Evolutionary conservation across 1,140 invertebrate species (phyloP).

Genomic region (Pomacea maculata): DNA sequence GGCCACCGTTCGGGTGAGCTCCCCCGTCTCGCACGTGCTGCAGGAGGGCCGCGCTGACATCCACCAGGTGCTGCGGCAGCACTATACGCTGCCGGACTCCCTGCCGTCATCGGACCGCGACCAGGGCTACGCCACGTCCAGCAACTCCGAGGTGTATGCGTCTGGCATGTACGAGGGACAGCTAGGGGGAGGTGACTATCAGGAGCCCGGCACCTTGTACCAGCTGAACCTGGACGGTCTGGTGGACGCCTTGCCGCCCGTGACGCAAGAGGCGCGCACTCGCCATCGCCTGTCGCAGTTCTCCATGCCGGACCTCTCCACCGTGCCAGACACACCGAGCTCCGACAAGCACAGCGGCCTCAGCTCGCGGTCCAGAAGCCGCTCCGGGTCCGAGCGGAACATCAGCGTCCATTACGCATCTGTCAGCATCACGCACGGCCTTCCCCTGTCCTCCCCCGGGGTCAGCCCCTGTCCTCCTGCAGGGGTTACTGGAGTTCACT

Average conservation of each 20-base stretch:
- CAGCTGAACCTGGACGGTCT: constrained; percentile 51
- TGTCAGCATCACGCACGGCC: constrained; percentile 29
- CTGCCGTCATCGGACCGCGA: constrained; percentile 57
- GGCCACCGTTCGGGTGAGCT: constrained; percentile 49
- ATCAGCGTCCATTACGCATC: constrained; percentile 49
- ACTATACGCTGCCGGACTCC: constrained; percentile 57
- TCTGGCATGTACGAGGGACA: constrained; percentile 48
- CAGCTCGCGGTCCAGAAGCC: constrained; percentile 37
- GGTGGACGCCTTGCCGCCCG: constrained; percentile 47
- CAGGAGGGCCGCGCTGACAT: constrained; percentile 54
- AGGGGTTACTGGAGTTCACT: not conserved
- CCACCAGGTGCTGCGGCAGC: constrained; percentile 56
- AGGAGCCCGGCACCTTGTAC: constrained; percentile 39
- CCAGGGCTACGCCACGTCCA: constrained; percentile 59
- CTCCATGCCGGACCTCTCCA: constrained; percentile 58
- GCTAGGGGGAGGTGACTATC: constrained; percentile 24
- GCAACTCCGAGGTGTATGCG: constrained; percentile 61
- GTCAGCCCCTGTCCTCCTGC: not conserved
- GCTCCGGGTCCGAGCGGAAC: constrained; percentile 57
- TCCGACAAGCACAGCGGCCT: constrained; percentile 33
- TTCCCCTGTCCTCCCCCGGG: constrained; percentile 8
- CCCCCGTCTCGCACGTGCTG: constrained; percentile 56
- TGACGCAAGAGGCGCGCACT: constrained; percentile 47
- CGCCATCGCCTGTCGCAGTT: constrained; percentile 58
- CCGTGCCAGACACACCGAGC: not conserved